These are phyloP conservation scores for Caenorhabditis macrosperma DNA, from an alignment of 2,888 invertebrate species.

Conservation along the genomic window DNA sequence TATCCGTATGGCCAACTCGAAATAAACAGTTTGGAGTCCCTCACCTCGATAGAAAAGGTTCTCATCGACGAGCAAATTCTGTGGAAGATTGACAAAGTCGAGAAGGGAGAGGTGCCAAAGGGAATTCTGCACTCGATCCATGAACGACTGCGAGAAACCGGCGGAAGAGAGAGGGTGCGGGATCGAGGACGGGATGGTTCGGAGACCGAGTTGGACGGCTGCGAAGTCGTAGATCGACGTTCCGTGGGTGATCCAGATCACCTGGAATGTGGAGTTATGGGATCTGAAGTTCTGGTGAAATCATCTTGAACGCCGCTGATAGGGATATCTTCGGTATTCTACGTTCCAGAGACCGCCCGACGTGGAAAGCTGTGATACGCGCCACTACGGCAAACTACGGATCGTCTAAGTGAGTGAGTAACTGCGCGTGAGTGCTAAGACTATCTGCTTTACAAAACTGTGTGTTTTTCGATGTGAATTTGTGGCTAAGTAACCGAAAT, in stretches of 20 bases:
- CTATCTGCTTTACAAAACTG: too few relatives aligned
- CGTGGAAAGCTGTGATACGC: too few relatives aligned
- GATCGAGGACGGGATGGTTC: slow-evolving; percentile 77
- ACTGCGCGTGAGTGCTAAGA: too few relatives aligned
- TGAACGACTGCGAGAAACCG: slow-evolving; percentile 70
- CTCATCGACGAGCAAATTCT: slow-evolving; percentile 75
- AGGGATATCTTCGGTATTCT: too few relatives aligned
- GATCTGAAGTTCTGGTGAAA: too few relatives aligned
- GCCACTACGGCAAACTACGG: too few relatives aligned
- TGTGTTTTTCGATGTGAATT: too few relatives aligned
- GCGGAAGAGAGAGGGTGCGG: slow-evolving; percentile 78
- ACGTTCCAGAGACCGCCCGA: too few relatives aligned
- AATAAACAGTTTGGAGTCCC: background rate
- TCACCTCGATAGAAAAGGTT: slow-evolving; percentile 72
- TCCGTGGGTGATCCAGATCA: slow-evolving; percentile 79
- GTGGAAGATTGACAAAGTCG: slow-evolving; percentile 79
- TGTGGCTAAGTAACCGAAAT: too few relatives aligned
- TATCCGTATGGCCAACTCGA: too few relatives aligned
- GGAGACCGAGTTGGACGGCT: slow-evolving; percentile 74
- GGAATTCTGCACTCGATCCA: slow-evolving; percentile 71
- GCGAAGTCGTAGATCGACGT: slow-evolving; percentile 77
- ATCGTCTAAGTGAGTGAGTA: too few relatives aligned
- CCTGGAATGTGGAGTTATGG: slow-evolving; percentile 64
- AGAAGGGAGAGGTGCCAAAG: slow-evolving; percentile 77
- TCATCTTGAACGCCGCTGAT: too few relatives aligned